Percentiles rank a stretch among this genome's conserved stretches.
Evolutionary conservation across 1,140 invertebrate genomes (phyloP).

Genomic region (Drosophila suzukii): DNA sequence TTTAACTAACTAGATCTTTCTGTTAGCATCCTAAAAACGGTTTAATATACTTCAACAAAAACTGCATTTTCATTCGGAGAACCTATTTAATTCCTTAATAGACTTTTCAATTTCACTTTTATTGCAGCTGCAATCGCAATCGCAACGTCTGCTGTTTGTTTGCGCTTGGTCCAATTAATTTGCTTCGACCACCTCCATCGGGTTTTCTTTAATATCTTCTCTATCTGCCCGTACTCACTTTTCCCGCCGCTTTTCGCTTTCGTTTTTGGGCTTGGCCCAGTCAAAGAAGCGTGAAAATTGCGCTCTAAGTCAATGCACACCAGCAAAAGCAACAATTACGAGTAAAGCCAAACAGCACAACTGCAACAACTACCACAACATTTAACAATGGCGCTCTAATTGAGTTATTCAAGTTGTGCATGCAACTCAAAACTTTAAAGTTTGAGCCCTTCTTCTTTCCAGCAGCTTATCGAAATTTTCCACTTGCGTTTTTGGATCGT

Average conservation of each 20-base stretch:
- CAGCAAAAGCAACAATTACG: conserved; percentile 28
- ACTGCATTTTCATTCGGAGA: no score
- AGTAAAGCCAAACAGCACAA: conserved; percentile 17
- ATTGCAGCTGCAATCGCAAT: conserved; percentile 2
- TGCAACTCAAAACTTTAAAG: conserved; percentile 23
- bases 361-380: conserved; percentile 1
- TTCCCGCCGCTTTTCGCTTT: conserved; percentile 57
- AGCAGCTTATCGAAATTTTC: conserved; percentile 39
- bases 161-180: conserved; percentile 46
- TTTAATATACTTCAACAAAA: no score
- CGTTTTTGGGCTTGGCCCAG: conserved; percentile 39
- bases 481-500: conserved; percentile 18
- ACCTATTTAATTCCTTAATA: no score
- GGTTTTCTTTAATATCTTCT: conserved; percentile 12
- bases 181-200: neutral
- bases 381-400: conserved; percentile 60
- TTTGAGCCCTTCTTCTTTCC: conserved; percentile 8
- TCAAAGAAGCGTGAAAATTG: conserved; percentile 70
- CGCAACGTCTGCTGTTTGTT: neutral
- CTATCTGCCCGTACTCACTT: conserved; percentile 41
- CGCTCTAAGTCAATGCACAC: conserved; percentile 56
- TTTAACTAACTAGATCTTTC: no score
- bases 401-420: conserved; percentile 68
- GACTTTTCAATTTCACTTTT: conserved; percentile 36
- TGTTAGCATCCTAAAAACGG: no score